Base-by-base conservation (phyloP, 2,888 invertebrate species). In the Ectemnius continuus region DNA sequence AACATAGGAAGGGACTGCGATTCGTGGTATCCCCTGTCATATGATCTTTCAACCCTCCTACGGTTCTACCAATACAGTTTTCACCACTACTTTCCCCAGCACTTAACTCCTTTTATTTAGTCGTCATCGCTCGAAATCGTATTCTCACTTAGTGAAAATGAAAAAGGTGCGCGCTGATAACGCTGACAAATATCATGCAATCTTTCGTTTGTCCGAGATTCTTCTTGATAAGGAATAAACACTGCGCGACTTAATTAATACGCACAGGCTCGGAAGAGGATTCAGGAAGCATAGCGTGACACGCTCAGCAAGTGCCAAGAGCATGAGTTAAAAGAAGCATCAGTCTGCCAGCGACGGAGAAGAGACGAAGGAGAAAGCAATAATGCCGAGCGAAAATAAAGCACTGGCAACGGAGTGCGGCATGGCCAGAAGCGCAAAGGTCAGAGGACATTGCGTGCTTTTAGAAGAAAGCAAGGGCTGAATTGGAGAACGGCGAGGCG, bases 11-110 rank as follows among this genome's bases (percentile, higher is more conserved):
- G 70, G 66, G 61, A 70, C 71, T 76, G 8, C 11, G 73, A 76
- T 81, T 80, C 75, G 76, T 61, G 74, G 72, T 77, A 77, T 75
- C 72, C 65, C 63, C 57, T 68, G 72, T 79, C 74, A 71, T 75
- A 61, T 67, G 62, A 14, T 61, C 52, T 18, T 6, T 26, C 57
- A 28, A 36, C 36, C 36, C 36, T 8, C 36, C 6, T 36, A 36
- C 1, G 36, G 11, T 36, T n/a, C n/a, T 11, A 36, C 36, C 36
- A 36, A 11, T 8, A 8, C 8, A 8, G 8, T 36, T 36, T 11
- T 36, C 6, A 0, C 36, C 6, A 8, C 36, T 36, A 36, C 36
- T 36, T 36, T 36, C 36, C 11, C 11, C 6, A 36, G 8, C 36
- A 11, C 36, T 36, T 36, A 36, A 23, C 36, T 36, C 8, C 5